A percentile compares a stretch with the other conserved stretches of the same genome.
Evolutionary conservation across 2,888 invertebrate genomes (phyloP).

Genomic region (Phalangium opilio): DNA sequence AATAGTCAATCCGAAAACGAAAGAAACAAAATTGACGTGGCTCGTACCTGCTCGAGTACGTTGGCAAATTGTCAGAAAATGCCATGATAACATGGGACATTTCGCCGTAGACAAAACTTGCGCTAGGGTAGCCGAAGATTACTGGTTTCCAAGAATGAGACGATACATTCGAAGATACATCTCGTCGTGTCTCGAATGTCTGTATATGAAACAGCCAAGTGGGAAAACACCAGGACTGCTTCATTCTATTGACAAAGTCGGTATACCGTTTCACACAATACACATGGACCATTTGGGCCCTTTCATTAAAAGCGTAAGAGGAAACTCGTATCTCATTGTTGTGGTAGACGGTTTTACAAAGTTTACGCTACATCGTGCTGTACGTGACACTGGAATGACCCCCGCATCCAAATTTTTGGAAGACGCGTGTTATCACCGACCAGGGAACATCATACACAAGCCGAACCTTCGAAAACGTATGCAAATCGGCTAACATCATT

Average conservation of each 20-base stretch:
- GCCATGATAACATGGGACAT: constrained; percentile 1
- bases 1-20: neutral
- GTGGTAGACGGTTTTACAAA: constrained; percentile 1
- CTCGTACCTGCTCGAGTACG: neutral
- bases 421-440: neutral
- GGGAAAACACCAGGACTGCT: neutral
- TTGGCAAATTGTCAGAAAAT: neutral
- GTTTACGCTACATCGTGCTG: neutral
- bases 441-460: neutral
- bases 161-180: neutral
- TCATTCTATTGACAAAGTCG: neutral
- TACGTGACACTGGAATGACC: neutral
- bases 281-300: constrained; percentile 2
- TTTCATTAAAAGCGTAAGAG: neutral
- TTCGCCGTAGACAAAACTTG: neutral
- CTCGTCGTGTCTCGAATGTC: no score
- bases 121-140: neutral
- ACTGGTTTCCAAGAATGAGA: constrained; percentile 2
- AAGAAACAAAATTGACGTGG: neutral
- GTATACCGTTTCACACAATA: neutral
- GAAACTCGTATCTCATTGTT: constrained; percentile 1
- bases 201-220: no score
- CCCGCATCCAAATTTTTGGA: neutral
- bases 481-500: no score
- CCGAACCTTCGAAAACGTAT: neutral